These are phyloP conservation scores for Salmo trutta DNA, from an alignment of 2,797 vertebrate genomes.

Conservation along the genomic window DNA sequence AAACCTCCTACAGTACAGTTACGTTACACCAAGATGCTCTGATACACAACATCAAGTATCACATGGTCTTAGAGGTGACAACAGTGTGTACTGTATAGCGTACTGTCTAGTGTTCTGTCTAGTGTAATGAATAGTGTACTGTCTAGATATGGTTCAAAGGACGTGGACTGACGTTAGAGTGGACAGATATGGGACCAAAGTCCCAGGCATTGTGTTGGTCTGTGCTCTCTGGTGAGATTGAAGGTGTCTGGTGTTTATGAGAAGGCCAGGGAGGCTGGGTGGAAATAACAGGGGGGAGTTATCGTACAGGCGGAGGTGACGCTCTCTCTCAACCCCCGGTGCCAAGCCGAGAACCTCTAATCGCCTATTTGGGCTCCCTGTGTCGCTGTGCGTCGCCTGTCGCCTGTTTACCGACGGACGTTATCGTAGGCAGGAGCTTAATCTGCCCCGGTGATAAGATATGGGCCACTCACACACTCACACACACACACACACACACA, in stretches of 20 bases:
- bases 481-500: background rate
- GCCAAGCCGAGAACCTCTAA: constrained; percentile 43
- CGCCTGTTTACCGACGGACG: constrained; percentile 43
- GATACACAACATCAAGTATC: no score
- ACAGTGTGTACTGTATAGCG: no score
- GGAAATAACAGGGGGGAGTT: constrained; percentile 53
- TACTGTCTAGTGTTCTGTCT: no score
- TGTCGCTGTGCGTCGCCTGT: constrained; percentile 25
- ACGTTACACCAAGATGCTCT: no score
- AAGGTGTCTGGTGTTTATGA: constrained; percentile 48
- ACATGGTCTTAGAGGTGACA: no score
- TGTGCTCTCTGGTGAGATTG: constrained; percentile 34
- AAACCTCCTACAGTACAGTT: no score
- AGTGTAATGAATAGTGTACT: no score
- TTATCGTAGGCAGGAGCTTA: constrained; percentile 62
- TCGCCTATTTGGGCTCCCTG: constrained; percentile 54
- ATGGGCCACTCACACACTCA: constrained; percentile 24
- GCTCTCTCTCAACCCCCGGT: constrained; percentile 17
- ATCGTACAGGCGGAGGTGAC: constrained; percentile 44
- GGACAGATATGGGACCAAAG: constrained; percentile 23
- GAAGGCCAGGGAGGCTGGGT: constrained; percentile 48
- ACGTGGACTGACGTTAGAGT: background rate
- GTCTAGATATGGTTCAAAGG: background rate
- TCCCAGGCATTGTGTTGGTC: constrained; percentile 10
- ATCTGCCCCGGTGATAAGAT: constrained; percentile 65